Conservation (phyloP, 2,888 invertebrate genomes). For the Cactoblastis cactorum region DNA sequence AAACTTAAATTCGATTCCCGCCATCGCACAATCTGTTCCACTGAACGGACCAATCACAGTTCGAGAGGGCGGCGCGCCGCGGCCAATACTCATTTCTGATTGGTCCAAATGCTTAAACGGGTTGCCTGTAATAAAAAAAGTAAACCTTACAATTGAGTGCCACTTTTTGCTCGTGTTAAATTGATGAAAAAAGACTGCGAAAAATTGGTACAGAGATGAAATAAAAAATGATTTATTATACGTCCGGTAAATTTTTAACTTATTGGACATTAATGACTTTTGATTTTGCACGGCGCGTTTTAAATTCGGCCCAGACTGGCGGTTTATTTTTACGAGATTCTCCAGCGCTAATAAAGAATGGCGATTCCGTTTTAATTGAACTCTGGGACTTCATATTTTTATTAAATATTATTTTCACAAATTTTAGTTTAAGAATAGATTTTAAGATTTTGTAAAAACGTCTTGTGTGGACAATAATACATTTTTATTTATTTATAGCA, state of each 20-base stretch:
- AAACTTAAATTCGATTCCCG: slow-evolving; percentile 73
- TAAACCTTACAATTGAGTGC: slow-evolving; percentile 75
- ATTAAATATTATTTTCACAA: background rate
- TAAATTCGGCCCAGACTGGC: slow-evolving; percentile 40
- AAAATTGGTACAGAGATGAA: slow-evolving; percentile 70
- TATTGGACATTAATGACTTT: slow-evolving; percentile 76
- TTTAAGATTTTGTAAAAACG: background rate
- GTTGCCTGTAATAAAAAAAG: slow-evolving; percentile 69
- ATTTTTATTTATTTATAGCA: no score
- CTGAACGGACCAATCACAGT: slow-evolving; percentile 55
- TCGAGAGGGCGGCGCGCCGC: slow-evolving; percentile 62
- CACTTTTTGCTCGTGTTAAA: slow-evolving; percentile 75
- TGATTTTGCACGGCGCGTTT: slow-evolving; percentile 63
- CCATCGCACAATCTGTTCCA: slow-evolving; percentile 71
- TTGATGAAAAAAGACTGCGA: slow-evolving; percentile 75
- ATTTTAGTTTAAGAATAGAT: no score
- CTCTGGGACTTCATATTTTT: slow-evolving; percentile 18
- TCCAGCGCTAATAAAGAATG: slow-evolving; percentile 37
- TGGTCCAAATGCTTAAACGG: slow-evolving; percentile 71
- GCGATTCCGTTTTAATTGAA: slow-evolving; percentile 36
- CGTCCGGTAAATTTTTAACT: slow-evolving; percentile 73
- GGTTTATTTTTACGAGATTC: slow-evolving; percentile 47
- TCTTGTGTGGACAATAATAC: no score
- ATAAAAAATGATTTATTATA: slow-evolving; percentile 78
- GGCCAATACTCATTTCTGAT: slow-evolving; percentile 44